Percentiles rank a stretch among this genome's conserved stretches.
These are phyloP conservation scores for Germaria angustata DNA, from an alignment of 2,888 invertebrate species.

Conservation along the genomic window DNA sequence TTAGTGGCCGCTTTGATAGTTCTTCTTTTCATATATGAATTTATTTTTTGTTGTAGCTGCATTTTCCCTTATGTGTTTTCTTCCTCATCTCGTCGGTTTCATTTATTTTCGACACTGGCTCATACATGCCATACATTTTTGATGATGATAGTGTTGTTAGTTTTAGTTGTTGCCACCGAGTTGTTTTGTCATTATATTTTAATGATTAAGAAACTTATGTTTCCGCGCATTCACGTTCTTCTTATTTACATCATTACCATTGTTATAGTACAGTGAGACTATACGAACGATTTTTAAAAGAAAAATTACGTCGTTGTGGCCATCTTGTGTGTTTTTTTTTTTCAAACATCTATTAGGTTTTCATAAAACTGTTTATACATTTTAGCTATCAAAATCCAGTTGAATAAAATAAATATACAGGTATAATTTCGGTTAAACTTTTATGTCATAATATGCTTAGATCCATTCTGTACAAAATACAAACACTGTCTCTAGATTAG, in stretches of 20 bases:
- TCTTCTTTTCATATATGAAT: neutral
- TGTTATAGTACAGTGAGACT: neutral
- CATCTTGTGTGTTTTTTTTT: no score
- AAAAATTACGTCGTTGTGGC: no score
- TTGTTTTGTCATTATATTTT: constrained; percentile 29
- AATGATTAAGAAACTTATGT: constrained; percentile 44
- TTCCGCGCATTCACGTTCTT: constrained; percentile 22
- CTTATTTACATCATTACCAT: neutral
- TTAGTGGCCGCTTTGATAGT: constrained; percentile 35
- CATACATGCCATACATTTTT: neutral
- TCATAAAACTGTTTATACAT: neutral
- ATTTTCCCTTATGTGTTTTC: neutral
- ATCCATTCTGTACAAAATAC: no score
- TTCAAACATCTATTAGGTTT: no score
- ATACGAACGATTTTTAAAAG: neutral
- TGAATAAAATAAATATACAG: no score
- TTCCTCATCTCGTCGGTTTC: neutral
- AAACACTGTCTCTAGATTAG: no score
- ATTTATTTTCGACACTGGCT: neutral
- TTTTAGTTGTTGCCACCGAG: constrained; percentile 14
- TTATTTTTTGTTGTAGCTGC: constrained; percentile 34
- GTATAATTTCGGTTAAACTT: no score
- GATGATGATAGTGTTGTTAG: neutral
- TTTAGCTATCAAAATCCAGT: neutral
- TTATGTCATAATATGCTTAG: no score